A percentile compares a stretch with the other conserved stretches of the same genome.
These are phyloP conservation scores for Polymixis flavicincta DNA, from an alignment of 2,888 invertebrate genomes.

Conservation along the genomic window DNA sequence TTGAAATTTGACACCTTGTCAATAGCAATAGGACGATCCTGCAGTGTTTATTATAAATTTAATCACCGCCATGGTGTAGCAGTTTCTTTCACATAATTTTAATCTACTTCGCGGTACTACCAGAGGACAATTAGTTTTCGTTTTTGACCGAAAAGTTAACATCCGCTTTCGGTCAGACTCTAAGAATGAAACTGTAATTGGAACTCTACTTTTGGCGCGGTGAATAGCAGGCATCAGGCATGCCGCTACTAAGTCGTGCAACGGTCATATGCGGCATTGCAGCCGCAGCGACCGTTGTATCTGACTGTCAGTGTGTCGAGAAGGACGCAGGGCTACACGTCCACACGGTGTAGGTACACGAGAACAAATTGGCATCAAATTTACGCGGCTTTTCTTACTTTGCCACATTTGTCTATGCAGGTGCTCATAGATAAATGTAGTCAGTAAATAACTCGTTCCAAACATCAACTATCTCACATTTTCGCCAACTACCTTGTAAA, in stretches of 20 bases:
- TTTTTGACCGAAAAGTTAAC: neutral
- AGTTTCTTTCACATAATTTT: too few relatives aligned
- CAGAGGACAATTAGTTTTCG: neutral
- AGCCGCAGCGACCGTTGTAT: neutral
- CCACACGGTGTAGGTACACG: neutral
- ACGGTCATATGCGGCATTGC: neutral
- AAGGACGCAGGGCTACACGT: too few relatives aligned
- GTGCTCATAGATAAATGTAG: conserved; percentile 7
- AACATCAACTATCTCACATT: conserved; percentile 26
- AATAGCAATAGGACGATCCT: too few relatives aligned
- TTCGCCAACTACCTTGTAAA: conserved; percentile 6
- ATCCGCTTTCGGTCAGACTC: neutral
- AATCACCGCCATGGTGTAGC: too few relatives aligned
- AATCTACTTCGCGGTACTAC: too few relatives aligned
- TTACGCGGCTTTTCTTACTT: neutral
- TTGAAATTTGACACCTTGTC: too few relatives aligned
- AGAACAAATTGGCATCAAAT: too few relatives aligned
- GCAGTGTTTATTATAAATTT: too few relatives aligned
- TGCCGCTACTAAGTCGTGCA: neutral
- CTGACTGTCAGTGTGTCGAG: neutral
- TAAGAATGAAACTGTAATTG: neutral
- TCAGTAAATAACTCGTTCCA: neutral
- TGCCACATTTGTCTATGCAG: neutral
- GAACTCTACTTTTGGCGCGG: neutral
- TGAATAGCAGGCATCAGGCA: neutral